Evolutionary conservation across 2,888 invertebrate genomes (phyloP).

Genomic region (Troides helena): DNA sequence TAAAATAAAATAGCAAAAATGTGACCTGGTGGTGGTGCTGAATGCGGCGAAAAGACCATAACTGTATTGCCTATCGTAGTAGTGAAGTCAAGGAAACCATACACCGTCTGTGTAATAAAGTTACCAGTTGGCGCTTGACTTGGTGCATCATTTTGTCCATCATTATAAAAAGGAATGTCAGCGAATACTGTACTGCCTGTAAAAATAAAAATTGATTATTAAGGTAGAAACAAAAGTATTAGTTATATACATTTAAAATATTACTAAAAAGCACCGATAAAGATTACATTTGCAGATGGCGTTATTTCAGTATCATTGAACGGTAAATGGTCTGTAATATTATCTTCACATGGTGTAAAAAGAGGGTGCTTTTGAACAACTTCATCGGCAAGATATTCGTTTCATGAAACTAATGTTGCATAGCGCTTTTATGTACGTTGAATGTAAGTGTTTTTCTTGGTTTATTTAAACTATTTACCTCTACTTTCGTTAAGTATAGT

Average conservation of each 20-base stretch:
- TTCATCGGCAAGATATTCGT: slow-evolving; percentile 50
- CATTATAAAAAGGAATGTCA: slow-evolving; percentile 51
- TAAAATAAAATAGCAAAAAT: slow-evolving; percentile 27
- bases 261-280: neutral
- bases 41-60: slow-evolving; percentile 96
- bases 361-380: slow-evolving; percentile 53
- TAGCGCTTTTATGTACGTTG: slow-evolving; percentile 36
- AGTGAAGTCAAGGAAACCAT: slow-evolving; percentile 95
- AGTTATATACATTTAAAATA: neutral
- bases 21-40: slow-evolving; percentile 85
- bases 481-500: no score
- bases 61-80: slow-evolving; percentile 96
- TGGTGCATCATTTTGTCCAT: slow-evolving; percentile 38
- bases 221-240: neutral
- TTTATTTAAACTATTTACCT: neutral
- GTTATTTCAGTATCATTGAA: slow-evolving; percentile 71
- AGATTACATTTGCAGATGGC: slow-evolving; percentile 36
- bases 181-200: slow-evolving; percentile 41
- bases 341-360: slow-evolving; percentile 59
- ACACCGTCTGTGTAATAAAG: slow-evolving; percentile 92
- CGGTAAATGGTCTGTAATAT: slow-evolving; percentile 69
- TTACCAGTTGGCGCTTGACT: slow-evolving; percentile 37
- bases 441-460: neutral
- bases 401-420: slow-evolving; percentile 58
- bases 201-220: slow-evolving; percentile 28